These are phyloP conservation scores for Lasiurus borealis DNA, from an alignment of 2,113 vertebrate genomes.

Conservation along the genomic window DNA sequence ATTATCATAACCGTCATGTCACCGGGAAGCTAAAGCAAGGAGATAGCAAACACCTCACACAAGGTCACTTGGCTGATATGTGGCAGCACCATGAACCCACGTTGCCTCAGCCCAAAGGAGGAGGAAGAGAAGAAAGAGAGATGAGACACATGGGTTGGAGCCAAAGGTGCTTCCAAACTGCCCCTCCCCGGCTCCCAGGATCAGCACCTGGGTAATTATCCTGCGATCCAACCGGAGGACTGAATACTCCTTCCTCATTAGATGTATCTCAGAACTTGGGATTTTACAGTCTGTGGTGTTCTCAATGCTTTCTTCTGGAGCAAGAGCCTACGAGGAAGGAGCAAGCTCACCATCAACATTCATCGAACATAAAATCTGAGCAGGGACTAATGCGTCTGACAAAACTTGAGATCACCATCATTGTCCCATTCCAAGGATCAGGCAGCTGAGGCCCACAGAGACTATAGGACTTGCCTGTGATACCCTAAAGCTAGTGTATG, in stretches of 20 bases:
- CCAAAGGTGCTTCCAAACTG: too few species aligned
- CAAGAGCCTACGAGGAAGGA: not conserved
- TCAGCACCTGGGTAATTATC: not conserved
- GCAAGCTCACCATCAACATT: not conserved
- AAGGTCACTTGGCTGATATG: not conserved
- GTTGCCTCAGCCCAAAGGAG: too few species aligned
- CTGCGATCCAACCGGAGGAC: not conserved
- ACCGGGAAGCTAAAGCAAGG: not conserved
- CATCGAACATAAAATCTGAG: not conserved
- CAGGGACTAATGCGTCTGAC: not conserved
- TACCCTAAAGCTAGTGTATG: not conserved
- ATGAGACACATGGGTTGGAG: not conserved
- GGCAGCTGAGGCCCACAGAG: not conserved
- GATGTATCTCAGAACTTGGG: not conserved
- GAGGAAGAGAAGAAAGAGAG: not conserved
- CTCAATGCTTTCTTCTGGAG: not conserved
- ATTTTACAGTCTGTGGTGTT: not conserved
- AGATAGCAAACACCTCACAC: not conserved
- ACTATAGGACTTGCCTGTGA: not conserved
- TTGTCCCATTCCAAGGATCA: not conserved
- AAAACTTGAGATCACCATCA: not conserved
- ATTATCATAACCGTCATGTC: too few species aligned
- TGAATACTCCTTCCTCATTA: not conserved
- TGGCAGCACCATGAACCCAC: not conserved
- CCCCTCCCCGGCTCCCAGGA: not conserved